Percentiles rank a stretch among this genome's conserved stretches.
Conservation (phyloP, 2,113 vertebrate genomes). For the Xenopus tropicalis region UCB_Xtro_10.0 CM004445.2:114529001-114529500, state of each 20-base stretch:
- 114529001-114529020: slow-evolving; percentile 86
- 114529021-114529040: slow-evolving; percentile 78
- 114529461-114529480: no score
- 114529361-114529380: no score
- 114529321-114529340: no score
- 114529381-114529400: no score
- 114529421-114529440: no score
- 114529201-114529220: slow-evolving; percentile 75
- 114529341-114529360: no score
- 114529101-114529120: slow-evolving; percentile 72
- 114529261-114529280: background rate
- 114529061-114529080: slow-evolving; percentile 75
- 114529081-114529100: slow-evolving; percentile 95
- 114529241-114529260: background rate
- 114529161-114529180: slow-evolving; percentile 78
- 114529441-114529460: no score
- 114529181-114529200: slow-evolving; percentile 82
- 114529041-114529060: slow-evolving; percentile 90
- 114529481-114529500: no score
- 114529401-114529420: no score
- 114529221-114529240: slow-evolving; percentile 44
- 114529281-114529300: no score
- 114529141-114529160: slow-evolving; percentile 94
- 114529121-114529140: slow-evolving; percentile 92
- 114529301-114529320: no score